A percentile compares a stretch with the other conserved stretches of the same genome.
Evolutionary conservation across 1,140 invertebrate genomes (phyloP).

Genomic region (Ips typographus): DNA sequence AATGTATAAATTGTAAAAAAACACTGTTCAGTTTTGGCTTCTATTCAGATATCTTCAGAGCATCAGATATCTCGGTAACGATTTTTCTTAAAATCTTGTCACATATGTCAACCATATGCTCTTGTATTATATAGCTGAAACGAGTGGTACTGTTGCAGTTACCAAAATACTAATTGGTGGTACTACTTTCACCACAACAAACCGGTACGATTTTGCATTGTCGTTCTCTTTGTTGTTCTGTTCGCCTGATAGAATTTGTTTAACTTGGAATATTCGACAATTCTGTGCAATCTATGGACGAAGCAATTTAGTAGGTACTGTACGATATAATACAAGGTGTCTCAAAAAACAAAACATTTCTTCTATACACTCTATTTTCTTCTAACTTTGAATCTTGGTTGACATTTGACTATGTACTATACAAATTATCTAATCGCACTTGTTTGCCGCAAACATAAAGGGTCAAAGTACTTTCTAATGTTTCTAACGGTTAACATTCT

Average conservation of each 20-base stretch:
- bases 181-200: not conserved
- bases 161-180: not conserved
- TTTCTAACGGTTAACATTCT: too few relatives aligned
- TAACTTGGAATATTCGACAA: slow-evolving; percentile 10
- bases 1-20: slow-evolving; percentile 9
- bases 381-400: too few relatives aligned
- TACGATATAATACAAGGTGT: too few relatives aligned
- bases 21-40: not conserved
- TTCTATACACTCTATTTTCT: too few relatives aligned
- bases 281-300: slow-evolving; percentile 6
- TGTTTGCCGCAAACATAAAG: too few relatives aligned
- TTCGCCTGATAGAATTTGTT: slow-evolving; percentile 12
- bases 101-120: not conserved
- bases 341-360: too few relatives aligned
- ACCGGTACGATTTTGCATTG: slow-evolving; percentile 6
- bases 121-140: not conserved
- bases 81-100: not conserved
- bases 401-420: too few relatives aligned
- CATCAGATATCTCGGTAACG: not conserved
- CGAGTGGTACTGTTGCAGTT: not conserved
- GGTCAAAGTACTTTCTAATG: too few relatives aligned
- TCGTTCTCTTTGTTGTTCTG: not conserved
- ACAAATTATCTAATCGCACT: too few relatives aligned
- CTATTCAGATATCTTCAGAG: not conserved
- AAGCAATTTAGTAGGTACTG: not conserved